Conservation (phyloP, 2,888 invertebrate genomes). For the Parnassius orleans region DNA sequence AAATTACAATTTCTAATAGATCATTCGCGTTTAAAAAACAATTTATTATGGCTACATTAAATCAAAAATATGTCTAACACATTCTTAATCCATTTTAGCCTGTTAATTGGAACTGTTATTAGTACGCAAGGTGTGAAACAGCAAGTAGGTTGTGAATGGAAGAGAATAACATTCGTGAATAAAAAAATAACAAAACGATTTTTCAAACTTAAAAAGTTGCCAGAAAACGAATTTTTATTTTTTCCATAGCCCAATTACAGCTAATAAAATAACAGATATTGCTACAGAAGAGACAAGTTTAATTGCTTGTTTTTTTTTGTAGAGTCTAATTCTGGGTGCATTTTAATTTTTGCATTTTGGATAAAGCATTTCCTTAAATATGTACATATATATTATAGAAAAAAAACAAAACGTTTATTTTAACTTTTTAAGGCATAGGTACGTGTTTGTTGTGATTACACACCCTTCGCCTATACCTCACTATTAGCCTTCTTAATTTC, state of each 20-base stretch:
- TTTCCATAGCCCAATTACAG: slow-evolving; percentile 13
- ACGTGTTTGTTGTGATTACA: too few relatives aligned
- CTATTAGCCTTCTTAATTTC: too few relatives aligned
- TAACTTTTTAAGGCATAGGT: too few relatives aligned
- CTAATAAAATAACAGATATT: slow-evolving; percentile 24
- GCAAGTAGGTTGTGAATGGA: slow-evolving; percentile 32
- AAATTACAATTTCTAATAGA: too few relatives aligned
- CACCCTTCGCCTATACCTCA: too few relatives aligned
- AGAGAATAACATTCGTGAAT: slow-evolving; percentile 25
- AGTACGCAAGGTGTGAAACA: slow-evolving; percentile 62
- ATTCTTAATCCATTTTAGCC: slow-evolving; percentile 38
- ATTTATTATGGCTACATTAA: background rate
- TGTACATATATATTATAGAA: background rate
- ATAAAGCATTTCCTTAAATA: slow-evolving; percentile 5
- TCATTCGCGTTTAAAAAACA: too few relatives aligned
- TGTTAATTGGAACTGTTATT: slow-evolving; percentile 57
- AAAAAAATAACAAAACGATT: slow-evolving; percentile 24
- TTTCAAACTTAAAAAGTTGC: slow-evolving; percentile 15
- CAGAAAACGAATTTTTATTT: slow-evolving; percentile 5
- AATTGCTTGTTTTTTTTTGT: slow-evolving; percentile 8
- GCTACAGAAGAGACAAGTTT: slow-evolving; percentile 11
- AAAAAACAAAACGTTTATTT: background rate
- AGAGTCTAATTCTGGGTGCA: background rate
- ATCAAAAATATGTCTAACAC: slow-evolving; percentile 38
- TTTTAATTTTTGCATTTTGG: slow-evolving; percentile 1